phyloP scores from a whole-genome alignment of 37 sponge, comb jelly and placozoan genomes.

The Mnemiopsis leidyi region DNA sequence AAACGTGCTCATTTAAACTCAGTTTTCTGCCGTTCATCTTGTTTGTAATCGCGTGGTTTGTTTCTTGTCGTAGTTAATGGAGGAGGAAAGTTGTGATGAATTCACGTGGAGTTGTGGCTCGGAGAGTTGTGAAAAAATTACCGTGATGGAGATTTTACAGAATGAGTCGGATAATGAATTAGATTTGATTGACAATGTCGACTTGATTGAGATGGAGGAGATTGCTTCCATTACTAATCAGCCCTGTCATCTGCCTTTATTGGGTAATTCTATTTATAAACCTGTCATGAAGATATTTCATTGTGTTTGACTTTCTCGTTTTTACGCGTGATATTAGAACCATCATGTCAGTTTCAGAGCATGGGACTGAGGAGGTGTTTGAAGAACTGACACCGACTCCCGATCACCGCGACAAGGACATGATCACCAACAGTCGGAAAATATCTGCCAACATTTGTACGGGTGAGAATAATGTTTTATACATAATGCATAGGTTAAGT shows the following conservation, averaged over 20 bases:
- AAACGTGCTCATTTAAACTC: not conserved
- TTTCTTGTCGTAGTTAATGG: not conserved
- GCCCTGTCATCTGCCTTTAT: not conserved
- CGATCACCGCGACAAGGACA: not conserved
- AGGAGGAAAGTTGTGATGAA: not conserved
- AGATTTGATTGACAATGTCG: not conserved
- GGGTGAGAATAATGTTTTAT: no score
- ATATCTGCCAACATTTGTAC: not conserved
- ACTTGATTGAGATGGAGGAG: not conserved
- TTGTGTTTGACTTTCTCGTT: not conserved
- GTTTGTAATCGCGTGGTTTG: not conserved
- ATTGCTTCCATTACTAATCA: not conserved
- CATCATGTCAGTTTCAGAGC: not conserved
- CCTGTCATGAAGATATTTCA: not conserved
- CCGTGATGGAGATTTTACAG: not conserved
- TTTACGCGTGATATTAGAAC: no score
- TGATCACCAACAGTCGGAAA: not conserved
- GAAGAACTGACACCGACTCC: not conserved
- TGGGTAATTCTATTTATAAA: not conserved
- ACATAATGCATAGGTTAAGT: no score
- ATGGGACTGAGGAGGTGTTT: not conserved
- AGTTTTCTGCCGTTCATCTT: not conserved
- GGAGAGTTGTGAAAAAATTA: not conserved
- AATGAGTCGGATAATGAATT: not conserved
- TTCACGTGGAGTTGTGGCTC: not conserved